Base-by-base conservation (phyloP, 2,113 vertebrate genomes). In the Mola mola region DNA sequence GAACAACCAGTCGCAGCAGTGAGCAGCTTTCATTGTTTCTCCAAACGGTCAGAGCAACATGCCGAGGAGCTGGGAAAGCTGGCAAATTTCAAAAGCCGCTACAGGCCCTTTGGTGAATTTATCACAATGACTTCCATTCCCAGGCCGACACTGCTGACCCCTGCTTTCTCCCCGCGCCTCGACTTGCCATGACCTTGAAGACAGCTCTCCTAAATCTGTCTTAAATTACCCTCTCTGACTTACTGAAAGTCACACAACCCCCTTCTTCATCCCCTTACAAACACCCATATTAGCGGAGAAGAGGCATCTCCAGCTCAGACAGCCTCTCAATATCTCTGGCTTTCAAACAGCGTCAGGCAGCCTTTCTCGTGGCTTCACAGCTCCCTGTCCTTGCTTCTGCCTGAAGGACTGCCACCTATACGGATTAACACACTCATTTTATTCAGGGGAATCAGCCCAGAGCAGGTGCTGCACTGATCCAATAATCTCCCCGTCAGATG, bases 191-290 rank as follows among this genome's bases (percentile, higher is more conserved):
- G 60, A 82, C 79, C 82, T 81, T 81, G 71, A 56, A 60, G 44
- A 79, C 44, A 74, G 78, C 71, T 64, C 65, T 56, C 66, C 69
- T 71, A 76, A 78, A 85, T 74, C 69, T 81, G 78, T 49, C 65
- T 86, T 51, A 66, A 80, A 83, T 90, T 85, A 88, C 83, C 48
- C n/a, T 19, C 24, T 38, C 53, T 66, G 53, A 52, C 47, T 66
- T 40, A 51, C 36, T 65, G 38, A 42, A 61, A 68, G 26, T 49
- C 53, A 36, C 55, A 44, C 13, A 50, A 26, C 33, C 42, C 17
- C 25, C 46, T 38, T 49, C 34, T 64, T 60, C 21, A 31, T n/a
- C 17, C 33, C 4, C 42, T 49, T 24, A 33, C 19, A 42, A 50
- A 13, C 72, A 31, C 26, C 36, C 13, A 15, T 36, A 11, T 36